These are phyloP conservation scores for Trachelus stipa DNA, from an alignment of 2,888 invertebrate species.

Conservation along the genomic window DNA sequence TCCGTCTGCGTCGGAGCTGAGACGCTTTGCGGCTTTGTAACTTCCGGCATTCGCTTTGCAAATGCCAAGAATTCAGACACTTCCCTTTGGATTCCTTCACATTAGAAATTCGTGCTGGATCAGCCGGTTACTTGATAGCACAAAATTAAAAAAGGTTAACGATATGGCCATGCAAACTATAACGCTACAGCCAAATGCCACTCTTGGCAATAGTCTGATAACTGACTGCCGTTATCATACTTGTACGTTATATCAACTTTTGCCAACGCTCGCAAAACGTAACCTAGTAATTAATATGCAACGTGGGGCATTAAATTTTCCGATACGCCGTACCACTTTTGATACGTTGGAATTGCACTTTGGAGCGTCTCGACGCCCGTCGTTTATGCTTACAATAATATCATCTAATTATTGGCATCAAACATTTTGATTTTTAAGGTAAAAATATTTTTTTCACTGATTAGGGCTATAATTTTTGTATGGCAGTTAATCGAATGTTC, in stretches of 20 bases:
- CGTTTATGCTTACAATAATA: not conserved
- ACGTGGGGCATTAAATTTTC: not conserved
- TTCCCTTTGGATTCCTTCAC: not conserved
- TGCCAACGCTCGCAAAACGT: not conserved
- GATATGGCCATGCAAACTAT: not conserved
- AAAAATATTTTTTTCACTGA: not conserved
- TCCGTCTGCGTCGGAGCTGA: not conserved
- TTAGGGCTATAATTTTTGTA: not conserved
- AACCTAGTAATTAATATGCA: conserved; percentile 6
- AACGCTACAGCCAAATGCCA: conserved; percentile 7
- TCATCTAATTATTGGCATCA: not conserved
- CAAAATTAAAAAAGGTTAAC: not conserved
- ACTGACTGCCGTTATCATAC: conserved; percentile 1
- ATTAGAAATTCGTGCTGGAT: not conserved
- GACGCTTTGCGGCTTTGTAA: not conserved
- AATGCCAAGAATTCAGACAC: not conserved
- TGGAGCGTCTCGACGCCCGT: not conserved
- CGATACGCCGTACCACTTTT: not conserved
- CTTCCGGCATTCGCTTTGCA: not conserved
- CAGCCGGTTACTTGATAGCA: not conserved
- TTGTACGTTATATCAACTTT: not conserved
- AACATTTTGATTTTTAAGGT: not conserved
- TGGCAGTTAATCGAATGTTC: not conserved
- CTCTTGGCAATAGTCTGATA: conserved; percentile 4
- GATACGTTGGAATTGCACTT: not conserved